phyloP scores from a whole-genome alignment of 2,888 invertebrate genomes.

The Hyposoter didymator region DNA sequence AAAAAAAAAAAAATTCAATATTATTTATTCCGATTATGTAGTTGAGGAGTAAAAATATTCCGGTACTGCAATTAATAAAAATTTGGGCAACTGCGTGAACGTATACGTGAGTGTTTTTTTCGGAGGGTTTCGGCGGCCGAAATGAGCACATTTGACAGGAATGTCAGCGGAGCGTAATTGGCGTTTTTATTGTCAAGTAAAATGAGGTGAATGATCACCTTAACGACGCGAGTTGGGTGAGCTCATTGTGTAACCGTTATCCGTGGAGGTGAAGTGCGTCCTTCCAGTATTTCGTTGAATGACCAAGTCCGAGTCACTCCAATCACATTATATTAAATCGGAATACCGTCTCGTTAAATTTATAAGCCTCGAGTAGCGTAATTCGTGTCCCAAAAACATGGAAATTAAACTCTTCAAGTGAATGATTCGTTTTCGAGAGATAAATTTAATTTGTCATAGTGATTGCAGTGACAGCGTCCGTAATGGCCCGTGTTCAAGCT shows the following conservation, averaged over 20 bases:
- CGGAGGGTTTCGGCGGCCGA: not conserved
- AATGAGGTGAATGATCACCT: constrained; percentile 14
- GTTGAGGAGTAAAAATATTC: not conserved
- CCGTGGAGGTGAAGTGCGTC: not conserved
- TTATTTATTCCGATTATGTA: not conserved
- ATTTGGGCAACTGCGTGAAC: not conserved
- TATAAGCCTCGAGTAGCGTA: not conserved
- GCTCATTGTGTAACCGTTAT: not conserved
- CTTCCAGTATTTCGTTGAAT: not conserved
- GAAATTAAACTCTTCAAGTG: not conserved
- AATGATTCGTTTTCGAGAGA: not conserved
- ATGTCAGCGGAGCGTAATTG: not conserved
- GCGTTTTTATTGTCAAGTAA: not conserved
- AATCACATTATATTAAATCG: not conserved
- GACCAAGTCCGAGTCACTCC: not conserved
- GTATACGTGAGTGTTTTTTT: not conserved
- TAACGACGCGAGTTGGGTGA: not conserved
- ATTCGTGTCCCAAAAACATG: not conserved
- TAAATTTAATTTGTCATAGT: constrained; percentile 24
- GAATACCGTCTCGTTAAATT: not conserved
- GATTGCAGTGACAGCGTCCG: not conserved
- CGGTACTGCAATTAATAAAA: not conserved
- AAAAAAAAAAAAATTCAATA: no score
- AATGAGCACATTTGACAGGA: not conserved
- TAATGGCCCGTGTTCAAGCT: not conserved